Conservation (phyloP, 2,113 vertebrate species). For the Psittacus erithacus region DNA sequence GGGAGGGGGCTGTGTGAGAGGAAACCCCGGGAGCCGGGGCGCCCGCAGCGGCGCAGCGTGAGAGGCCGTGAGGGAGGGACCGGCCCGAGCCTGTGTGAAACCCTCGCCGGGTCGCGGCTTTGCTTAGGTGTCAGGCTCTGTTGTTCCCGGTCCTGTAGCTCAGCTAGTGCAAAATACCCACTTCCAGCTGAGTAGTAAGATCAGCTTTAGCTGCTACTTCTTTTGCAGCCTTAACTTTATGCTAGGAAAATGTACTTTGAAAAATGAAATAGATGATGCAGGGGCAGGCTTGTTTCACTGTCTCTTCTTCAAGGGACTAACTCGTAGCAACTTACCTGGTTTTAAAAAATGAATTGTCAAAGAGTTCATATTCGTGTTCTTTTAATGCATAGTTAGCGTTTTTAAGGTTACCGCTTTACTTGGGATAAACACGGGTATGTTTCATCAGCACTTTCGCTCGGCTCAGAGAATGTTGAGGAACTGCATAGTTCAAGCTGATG, state of each 20-base stretch:
- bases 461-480: not conserved
- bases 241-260: not conserved
- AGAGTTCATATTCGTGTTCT: fast-evolving
- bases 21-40: not conserved
- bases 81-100: fast-evolving
- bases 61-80: not conserved
- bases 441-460: not conserved
- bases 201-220: not conserved
- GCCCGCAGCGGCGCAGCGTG: fast-evolving
- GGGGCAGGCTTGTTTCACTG: not conserved
- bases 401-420: not conserved
- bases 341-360: not conserved
- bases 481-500: not conserved
- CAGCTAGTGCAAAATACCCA: fast-evolving
- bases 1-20: not conserved
- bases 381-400: not conserved
- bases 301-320: not conserved
- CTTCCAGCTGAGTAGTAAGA: not conserved
- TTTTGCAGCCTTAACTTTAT: not conserved
- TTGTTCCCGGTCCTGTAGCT: not conserved
- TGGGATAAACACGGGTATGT: not conserved
- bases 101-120: fast-evolving
- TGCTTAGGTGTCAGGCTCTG: not conserved
- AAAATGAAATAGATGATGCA: not conserved
- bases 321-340: fast-evolving